Evolutionary conservation across 2,113 vertebrate genomes (phyloP), one percentile per base, ranked within the genome.

Genomic region (Morone chrysops): DNA sequence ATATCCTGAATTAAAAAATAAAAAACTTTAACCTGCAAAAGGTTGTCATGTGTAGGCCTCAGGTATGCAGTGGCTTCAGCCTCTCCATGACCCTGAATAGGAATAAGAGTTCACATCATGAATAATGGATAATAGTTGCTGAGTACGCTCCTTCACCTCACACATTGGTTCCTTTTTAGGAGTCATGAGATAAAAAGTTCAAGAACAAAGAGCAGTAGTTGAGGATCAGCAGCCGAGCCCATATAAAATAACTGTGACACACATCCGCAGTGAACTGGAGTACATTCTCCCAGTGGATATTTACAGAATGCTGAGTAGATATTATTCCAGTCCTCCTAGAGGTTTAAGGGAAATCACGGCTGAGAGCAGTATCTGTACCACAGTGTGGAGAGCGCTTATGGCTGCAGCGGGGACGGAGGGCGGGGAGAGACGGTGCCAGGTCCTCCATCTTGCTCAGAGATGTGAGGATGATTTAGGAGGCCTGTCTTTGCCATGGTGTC

Each of bases 401-500:
- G 74, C 66, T 76, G 86, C 68, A 48, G 85, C 3, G 25, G 76
- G 74, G 72, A 51, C 17, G 77, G 70, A 81, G 87, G 75, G 85
- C 17, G 72, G 83, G 54, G 38, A 53, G 75, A 48, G 75, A 62
- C 36, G 70, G 6, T 82, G 75, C 84, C 87, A 65, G 81, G 87
- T 86, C 87, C 85, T 92, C 90, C 87, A 86, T 91, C 92, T 91
- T 87, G 87, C 68, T 92, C 90, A 90, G 86, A 90, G 82, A 87
- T 78, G 87, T 85, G 87, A 89, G 84, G 83, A 92, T 93, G 91
- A 93, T 93, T 92, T 90, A 94, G 68, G 87, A 83, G 86, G 63
- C 86, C 89, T 93, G 90, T 93, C 91, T 89, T 51, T 76, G 72
- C 86, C 66, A 66, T 75, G 83, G 75, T 89, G 82, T 82, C 67